A percentile compares a stretch with the other conserved stretches of the same genome.
Evolutionary conservation across 1,140 invertebrate genomes (phyloP).

Genomic region (Pseudachorutes palmiensis): DNA sequence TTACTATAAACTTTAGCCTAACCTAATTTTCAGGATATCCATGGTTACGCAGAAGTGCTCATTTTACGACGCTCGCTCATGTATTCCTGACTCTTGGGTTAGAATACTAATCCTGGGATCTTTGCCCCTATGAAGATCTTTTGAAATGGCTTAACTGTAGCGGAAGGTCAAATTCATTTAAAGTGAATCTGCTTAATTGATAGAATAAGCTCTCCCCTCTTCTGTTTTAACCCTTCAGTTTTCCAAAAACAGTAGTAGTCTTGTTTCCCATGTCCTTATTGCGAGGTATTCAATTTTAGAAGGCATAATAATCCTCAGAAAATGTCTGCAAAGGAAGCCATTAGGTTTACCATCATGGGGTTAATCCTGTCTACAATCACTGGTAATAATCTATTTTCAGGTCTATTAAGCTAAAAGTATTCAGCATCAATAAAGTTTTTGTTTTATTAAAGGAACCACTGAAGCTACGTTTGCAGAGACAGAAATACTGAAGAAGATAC

Average conservation of each 20-base stretch:
- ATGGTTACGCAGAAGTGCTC: too few species aligned
- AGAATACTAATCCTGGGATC: too few species aligned
- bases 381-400: neutral
- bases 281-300: neutral
- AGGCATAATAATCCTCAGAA: neutral
- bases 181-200: neutral
- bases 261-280: neutral
- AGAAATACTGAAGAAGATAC: neutral
- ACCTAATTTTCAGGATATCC: too few species aligned
- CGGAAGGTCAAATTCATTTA: slow-evolving; percentile 2
- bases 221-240: slow-evolving; percentile 4
- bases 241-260: neutral
- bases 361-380: neutral
- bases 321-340: too few species aligned
- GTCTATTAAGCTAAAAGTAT: too few species aligned
- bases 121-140: too few species aligned
- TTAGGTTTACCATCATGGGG: too few species aligned
- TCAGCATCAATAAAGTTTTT: too few species aligned
- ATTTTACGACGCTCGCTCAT: too few species aligned
- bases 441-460: neutral
- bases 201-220: neutral
- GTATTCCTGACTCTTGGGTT: too few species aligned
- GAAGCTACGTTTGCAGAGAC: neutral
- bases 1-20: too few species aligned
- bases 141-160: neutral